Base-by-base conservation (phyloP, 2,113 vertebrate genomes). In the Acrocephalus kingi region DNA sequence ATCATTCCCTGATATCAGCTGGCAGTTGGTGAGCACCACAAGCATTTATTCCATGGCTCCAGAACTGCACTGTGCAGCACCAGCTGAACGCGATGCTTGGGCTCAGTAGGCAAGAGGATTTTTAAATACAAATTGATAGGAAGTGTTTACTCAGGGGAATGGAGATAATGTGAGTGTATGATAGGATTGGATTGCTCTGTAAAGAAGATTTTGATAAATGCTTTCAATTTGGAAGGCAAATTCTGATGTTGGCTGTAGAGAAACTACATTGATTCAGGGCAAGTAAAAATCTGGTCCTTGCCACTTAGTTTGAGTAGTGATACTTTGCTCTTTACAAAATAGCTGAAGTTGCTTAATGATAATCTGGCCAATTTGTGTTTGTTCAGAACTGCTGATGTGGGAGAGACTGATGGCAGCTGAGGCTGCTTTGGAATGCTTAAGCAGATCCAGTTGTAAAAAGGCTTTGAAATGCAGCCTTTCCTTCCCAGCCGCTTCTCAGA, bases 301-400 rank as follows among this genome's bases (percentile, higher is more conserved):
- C 56, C 37, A 24, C 56, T 86, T 61, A 37, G 55, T 88, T 52
- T 72, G 59, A 77, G 49, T 75, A 52, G 85, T 27, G 76, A 67
- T 49, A 35, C 68, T 88, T 62, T 66, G 82, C 78, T 76, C 37
- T 81, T 86, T 62, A 75, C 43, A 48, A 71, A 97, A 93, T 4
- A 96, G 88, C 92, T 92, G 87, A 92, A 94, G 84, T 73, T 94
- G 91, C 93, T 82, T 83, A 68, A 89, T 89, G 89, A 79, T 96
- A 91, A 93, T 95, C 67, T 93, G 82, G 66, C 58, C 78, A 77
- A 73, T 95, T 93, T 69, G 46, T 76, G 67, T 69, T 92, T 94
- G 89, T 91, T 94, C 74, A 83, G 45, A 96, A 91, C 62, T 87
- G 89, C 91, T 96, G 93, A 94, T 87, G 84, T 87, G 81, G 66